Base-by-base conservation (phyloP, 2,797 vertebrate genomes). In the Fistularia commersonii region DNA sequence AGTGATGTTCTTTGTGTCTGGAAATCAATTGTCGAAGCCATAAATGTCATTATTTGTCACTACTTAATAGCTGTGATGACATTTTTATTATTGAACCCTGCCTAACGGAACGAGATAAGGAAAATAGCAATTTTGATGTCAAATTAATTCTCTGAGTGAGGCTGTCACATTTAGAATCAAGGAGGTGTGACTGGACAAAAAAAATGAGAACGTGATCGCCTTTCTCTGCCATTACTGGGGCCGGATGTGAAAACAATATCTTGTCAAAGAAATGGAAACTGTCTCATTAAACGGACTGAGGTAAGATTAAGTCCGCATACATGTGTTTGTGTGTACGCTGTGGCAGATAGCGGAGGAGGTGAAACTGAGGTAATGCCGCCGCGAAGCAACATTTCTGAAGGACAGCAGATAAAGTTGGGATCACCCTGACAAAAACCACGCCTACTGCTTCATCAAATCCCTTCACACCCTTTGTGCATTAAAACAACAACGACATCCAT, bases 61-160 rank as follows among this genome's bases (percentile, higher is more conserved):
- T 33, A 49, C 57, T 54, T 83, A 81, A 84, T 79, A 80, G 82
- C 49, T 49, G 34, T 32, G 11, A 34, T 74, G 82, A 76, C 82
- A 55, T 73, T 84, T 85, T 86, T 88, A 86, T 71, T 77, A 87
- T 75, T 80, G 77, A 76, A 79, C 66, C 45, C 69, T 79, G 68
- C 74, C 67, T 83, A 78, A 87, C 77, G 71, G 67, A 66, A 84
- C 66, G 69, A 63, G 77, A 87, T 86, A 85, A 85, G 70, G 61
- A 65, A 77, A 82, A 77, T 65, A 85, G 80, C 79, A 77, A 75
- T 15, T 47, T 32, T 45, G 55, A 54, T 64, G 68, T 75, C 66
- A 68, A 72, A 83, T 77, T 69, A 68, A 85, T 84, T 75, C 37
- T 51, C 53, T 32, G 32, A 61, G 49, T 37, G n/a, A 38, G 45